Conservation (phyloP, 2,113 vertebrate genomes). For the Orthonyx spaldingii region DNA sequence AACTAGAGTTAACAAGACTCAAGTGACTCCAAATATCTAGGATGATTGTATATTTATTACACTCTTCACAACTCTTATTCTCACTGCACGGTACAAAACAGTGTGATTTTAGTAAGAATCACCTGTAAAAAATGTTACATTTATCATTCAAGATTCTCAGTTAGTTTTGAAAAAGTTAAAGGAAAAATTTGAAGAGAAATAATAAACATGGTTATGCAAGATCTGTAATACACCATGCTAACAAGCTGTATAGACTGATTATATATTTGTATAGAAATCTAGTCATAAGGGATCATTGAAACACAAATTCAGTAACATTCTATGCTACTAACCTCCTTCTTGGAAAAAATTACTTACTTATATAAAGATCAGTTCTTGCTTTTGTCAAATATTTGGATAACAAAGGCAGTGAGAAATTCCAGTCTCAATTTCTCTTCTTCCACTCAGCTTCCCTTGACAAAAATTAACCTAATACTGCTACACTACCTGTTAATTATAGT, state of each 20-base stretch:
- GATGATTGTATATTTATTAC: background rate
- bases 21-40: background rate
- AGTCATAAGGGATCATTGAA: background rate
- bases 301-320: background rate
- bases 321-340: background rate
- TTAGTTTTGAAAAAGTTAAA: background rate
- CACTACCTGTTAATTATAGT: background rate
- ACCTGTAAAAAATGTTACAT: background rate
- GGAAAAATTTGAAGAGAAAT: background rate
- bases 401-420: background rate
- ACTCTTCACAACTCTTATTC: background rate
- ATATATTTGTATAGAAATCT: background rate
- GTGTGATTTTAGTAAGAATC: background rate
- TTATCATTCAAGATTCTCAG: background rate
- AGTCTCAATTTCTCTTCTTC: background rate
- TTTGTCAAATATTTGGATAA: background rate
- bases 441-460: background rate
- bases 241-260: background rate
- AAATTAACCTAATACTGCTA: background rate
- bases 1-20: background rate
- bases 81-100: background rate
- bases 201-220: background rate
- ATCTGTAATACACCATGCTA: background rate
- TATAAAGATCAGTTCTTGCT: background rate
- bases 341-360: background rate